Conservation (phyloP, 2,888 invertebrate genomes). For the Zhuqinia jingwanae region DNA sequence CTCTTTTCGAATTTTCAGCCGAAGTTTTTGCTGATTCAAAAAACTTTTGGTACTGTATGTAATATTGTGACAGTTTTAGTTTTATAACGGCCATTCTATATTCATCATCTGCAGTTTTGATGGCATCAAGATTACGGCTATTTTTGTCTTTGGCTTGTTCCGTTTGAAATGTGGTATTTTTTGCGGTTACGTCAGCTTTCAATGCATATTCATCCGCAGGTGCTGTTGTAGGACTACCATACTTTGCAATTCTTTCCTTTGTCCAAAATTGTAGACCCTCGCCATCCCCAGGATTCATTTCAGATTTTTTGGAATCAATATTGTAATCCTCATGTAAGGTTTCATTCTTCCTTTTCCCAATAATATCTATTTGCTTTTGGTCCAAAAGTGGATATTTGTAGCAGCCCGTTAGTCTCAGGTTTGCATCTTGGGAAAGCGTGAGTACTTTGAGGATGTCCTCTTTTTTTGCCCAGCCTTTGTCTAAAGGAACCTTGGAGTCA, state of each 20-base stretch:
- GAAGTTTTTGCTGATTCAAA: slow-evolving; percentile 33
- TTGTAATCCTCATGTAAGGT: neutral
- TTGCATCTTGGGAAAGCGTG: neutral
- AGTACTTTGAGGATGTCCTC: too few species aligned
- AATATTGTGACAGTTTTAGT: slow-evolving; percentile 1
- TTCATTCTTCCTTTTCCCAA: neutral
- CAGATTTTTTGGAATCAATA: slow-evolving; percentile 19
- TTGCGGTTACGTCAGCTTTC: neutral
- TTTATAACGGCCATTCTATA: neutral
- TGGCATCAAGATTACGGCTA: neutral
- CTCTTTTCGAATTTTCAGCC: neutral
- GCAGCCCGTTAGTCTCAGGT: slow-evolving; percentile 32
- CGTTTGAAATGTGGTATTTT: neutral
- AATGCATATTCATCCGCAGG: neutral
- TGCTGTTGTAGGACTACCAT: slow-evolving; percentile 20
- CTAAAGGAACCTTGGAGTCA: slow-evolving; percentile 8
- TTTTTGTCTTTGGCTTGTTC: neutral
- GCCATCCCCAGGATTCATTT: slow-evolving; percentile 52
- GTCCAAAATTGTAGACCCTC: slow-evolving; percentile 43
- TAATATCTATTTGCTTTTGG: slow-evolving; percentile 2
- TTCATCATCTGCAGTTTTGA: neutral
- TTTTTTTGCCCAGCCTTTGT: neutral
- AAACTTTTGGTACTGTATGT: neutral
- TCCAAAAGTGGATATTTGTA: slow-evolving; percentile 45
- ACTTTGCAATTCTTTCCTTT: slow-evolving; percentile 29